Conservation (phyloP, 2,113 vertebrate genomes). For the Chaetura pelagica region DNA sequence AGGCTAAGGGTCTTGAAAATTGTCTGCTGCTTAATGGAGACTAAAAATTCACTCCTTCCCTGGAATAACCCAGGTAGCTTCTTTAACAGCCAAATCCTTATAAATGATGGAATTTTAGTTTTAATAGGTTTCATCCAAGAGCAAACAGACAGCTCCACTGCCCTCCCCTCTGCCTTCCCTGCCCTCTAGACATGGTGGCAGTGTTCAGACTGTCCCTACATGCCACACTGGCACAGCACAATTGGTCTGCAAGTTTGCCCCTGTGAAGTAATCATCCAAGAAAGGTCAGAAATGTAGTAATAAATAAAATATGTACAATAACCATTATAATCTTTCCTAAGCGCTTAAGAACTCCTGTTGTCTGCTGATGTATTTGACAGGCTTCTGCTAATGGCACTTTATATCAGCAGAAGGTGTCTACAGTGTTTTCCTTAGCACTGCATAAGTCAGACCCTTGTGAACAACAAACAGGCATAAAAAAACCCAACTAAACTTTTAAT, state of each 20-base stretch:
- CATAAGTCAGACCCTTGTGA: background rate
- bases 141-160: background rate
- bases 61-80: background rate
- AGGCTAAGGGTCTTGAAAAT: background rate
- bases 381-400: background rate
- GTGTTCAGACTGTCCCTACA: background rate
- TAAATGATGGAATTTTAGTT: background rate
- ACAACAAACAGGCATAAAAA: background rate
- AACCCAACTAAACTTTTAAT: background rate
- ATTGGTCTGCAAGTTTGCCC: background rate
- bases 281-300: constrained; percentile 26
- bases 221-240: fast-evolving
- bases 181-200: background rate
- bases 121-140: background rate
- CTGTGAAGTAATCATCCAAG: background rate
- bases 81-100: background rate
- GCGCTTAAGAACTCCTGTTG: background rate
- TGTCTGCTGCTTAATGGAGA: background rate
- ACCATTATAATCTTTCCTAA: background rate
- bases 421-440: background rate
- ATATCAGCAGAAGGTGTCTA: background rate
- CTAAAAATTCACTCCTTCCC: background rate
- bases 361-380: background rate
- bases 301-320: constrained; percentile 12
- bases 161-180: background rate